Percentiles rank a stretch among this genome's conserved stretches.
phyloP scores from a whole-genome alignment of 2,797 vertebrate species.

The Spinus olivaceus region DNA sequence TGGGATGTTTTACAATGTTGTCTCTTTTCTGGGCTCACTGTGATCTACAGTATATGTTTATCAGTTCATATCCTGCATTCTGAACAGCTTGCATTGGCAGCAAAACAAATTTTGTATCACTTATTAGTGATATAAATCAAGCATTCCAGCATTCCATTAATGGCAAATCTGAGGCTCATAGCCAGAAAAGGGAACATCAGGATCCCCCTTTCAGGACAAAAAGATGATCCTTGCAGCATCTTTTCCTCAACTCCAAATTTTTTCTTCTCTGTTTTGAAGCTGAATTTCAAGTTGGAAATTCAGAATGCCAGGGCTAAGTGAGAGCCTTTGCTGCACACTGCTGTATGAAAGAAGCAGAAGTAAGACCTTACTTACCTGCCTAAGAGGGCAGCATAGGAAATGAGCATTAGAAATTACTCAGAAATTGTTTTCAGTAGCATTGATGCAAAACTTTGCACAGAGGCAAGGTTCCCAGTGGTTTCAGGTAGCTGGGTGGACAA shows the following conservation, averaged over 20 bases:
- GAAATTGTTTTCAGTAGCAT: not conserved
- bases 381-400: not conserved
- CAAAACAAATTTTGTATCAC: constrained; percentile 53
- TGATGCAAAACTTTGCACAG: not conserved
- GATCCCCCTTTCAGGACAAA: not conserved
- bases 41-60: constrained; percentile 40
- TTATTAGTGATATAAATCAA: constrained; percentile 74
- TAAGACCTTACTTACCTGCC: not conserved
- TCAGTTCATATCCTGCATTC: constrained; percentile 56
- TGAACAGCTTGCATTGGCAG: constrained; percentile 27
- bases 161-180: constrained; percentile 24
- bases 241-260: not conserved
- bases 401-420: not conserved
- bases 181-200: not conserved
- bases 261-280: not conserved
- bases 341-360: not conserved
- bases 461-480: not conserved
- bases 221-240: not conserved
- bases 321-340: not conserved
- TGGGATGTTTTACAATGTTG: constrained; percentile 8
- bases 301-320: not conserved
- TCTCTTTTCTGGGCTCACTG: constrained; percentile 25
- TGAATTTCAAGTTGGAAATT: not conserved
- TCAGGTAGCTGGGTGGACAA: not conserved
- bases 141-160: constrained; percentile 22